phyloP scores from a whole-genome alignment of 2,888 invertebrate genomes.

The Salticus scenicus region DNA sequence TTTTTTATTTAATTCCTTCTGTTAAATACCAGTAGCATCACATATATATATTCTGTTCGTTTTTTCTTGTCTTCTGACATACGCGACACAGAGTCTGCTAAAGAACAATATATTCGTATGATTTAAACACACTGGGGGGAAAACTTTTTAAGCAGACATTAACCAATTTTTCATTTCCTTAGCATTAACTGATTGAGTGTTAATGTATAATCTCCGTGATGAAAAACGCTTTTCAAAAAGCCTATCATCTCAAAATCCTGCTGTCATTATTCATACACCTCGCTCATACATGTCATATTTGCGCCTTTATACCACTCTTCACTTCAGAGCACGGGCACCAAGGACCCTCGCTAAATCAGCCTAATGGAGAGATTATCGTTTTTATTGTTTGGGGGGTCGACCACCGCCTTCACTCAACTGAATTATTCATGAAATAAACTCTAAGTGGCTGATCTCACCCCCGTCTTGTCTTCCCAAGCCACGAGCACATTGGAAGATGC shows the following conservation, averaged over 20 bases:
- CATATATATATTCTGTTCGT: too few relatives aligned
- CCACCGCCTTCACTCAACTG: conserved; percentile 34
- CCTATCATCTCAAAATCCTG: not conserved
- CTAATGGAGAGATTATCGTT: conserved; percentile 69
- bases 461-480: conserved; percentile 56
- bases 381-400: conserved; percentile 65
- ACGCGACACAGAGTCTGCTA: too few relatives aligned
- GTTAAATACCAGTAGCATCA: too few relatives aligned
- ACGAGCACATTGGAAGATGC: not conserved
- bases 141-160: too few relatives aligned
- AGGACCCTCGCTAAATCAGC: conserved; percentile 56
- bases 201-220: not conserved
- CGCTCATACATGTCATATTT: conserved; percentile 11
- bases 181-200: not conserved
- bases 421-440: conserved; percentile 69
- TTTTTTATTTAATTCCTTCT: too few relatives aligned
- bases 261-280: not conserved
- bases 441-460: conserved; percentile 69
- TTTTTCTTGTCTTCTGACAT: too few relatives aligned
- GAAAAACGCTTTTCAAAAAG: not conserved
- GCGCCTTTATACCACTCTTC: conserved; percentile 12
- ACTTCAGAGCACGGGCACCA: conserved; percentile 1
- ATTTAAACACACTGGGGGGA: too few relatives aligned
- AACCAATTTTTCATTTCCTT: too few relatives aligned
- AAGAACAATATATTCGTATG: too few relatives aligned